Evolutionary conservation across 1,140 invertebrate genomes (phyloP), one percentile per base, ranked within the genome.

Genomic region (Drosophila murphyi): DNA sequence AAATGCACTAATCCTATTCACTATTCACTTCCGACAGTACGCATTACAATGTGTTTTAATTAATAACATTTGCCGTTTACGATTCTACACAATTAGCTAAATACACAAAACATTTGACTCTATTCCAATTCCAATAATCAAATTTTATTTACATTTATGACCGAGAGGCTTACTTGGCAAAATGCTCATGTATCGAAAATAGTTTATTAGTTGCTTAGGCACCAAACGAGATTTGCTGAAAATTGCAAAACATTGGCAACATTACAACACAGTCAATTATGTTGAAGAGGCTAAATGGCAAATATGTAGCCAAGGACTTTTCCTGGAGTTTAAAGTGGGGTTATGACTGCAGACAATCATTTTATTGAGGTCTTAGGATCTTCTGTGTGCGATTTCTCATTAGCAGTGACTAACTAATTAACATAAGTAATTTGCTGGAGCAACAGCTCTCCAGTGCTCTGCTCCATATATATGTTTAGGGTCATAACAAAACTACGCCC

Each of bases 381-480:
- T 70, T 8, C 39, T 43, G 39, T n/a, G 50, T 62, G 64, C 72
- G 74, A 85, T 88, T 85, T 81, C 80, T 83, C 81, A 89, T 88
- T 90, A 88, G 78, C 56, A 68, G 47, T 52, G 65, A 31, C 62
- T 43, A 85, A 72, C 86, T 88, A 89, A 88, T 88, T 88, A 88
- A 89, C 85, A 88, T 88, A 88, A 88, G 86, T 88, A 89, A 90
- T 88, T 88, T 78, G 74, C 76, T 82, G 79, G 78, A 76, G 75
- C 65, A 65, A 50, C 47, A 57, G 47, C 55, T 60, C 31, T 65
- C n/a, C 28, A 29, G 47, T 52, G 52, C 48, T 8, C 20, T 20
- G 48, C 12, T 37, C n/a, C 5, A 20, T 35, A 5, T 35, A 20
- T 31, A 20, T 56, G 32, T 34, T 8, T n/a, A 12, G 10, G 20